Conservation (phyloP, 1,140 invertebrate genomes). For the Euglossa dilemma region DNA sequence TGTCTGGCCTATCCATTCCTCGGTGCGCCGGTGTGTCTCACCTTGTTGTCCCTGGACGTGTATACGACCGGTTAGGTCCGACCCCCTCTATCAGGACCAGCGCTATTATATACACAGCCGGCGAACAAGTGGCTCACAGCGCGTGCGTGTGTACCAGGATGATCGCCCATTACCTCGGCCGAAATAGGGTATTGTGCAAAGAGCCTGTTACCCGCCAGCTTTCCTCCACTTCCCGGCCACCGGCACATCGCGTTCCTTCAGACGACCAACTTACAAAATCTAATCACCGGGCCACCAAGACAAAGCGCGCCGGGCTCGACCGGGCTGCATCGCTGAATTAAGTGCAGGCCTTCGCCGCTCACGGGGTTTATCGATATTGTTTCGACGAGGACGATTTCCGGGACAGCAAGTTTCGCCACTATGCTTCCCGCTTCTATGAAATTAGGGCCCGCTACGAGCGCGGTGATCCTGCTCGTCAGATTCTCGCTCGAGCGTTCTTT, state of each 20-base stretch:
- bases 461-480: not conserved
- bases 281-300: constrained; percentile 57
- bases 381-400: constrained; percentile 1
- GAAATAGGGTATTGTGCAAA: constrained; percentile 72
- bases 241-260: constrained; percentile 25
- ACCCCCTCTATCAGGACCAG: constrained; percentile 18
- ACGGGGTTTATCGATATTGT: constrained; percentile 27
- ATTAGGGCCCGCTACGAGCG: not conserved
- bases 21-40: constrained; percentile 51
- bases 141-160: constrained; percentile 55
- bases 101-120: constrained; percentile 55
- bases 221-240: constrained; percentile 17
- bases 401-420: not conserved
- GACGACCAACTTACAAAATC: constrained; percentile 59
- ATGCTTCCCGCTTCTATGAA: not conserved
- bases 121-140: constrained; percentile 56
- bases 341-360: constrained; percentile 19
- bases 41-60: constrained; percentile 60
- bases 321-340: constrained; percentile 37
- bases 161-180: constrained; percentile 70
- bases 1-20: constrained; percentile 73
- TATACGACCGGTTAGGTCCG: constrained; percentile 43
- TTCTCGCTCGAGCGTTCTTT: not conserved
- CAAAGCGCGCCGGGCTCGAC: constrained; percentile 51
- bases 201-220: constrained; percentile 48